phyloP scores from a whole-genome alignment of 2,113 vertebrate genomes.

The Nanger granti region DNA sequence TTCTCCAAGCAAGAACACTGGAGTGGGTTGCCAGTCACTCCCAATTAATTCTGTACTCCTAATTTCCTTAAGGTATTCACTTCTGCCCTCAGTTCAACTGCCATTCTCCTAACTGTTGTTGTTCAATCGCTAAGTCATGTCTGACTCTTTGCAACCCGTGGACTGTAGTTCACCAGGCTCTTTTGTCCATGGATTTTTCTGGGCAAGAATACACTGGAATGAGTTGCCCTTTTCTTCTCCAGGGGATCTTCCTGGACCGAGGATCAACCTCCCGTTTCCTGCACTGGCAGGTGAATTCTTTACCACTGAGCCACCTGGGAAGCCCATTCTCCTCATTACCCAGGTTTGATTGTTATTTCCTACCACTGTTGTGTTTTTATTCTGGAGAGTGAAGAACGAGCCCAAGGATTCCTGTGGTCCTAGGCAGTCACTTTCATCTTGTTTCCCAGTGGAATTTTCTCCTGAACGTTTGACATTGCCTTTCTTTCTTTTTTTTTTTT shows the following conservation, averaged over 20 bases:
- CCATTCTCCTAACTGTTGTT: neutral
- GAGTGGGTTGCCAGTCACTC: no score
- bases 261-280: neutral
- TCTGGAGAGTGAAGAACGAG: neutral
- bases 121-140: neutral
- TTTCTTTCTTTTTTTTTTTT: neutral
- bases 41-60: neutral
- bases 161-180: neutral
- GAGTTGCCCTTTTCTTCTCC: neutral
- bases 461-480: neutral
- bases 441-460: neutral
- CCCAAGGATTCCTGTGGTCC: neutral
- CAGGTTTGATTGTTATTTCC: neutral
- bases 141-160: neutral
- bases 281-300: neutral
- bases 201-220: neutral
- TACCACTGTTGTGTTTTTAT: neutral
- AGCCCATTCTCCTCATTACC: neutral
- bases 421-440: neutral
- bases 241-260: neutral
- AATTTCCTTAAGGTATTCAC: neutral
- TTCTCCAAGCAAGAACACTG: no score
- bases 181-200: neutral
- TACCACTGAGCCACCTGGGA: neutral
- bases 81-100: neutral